Percentiles rank a stretch among this genome's conserved stretches.
Conservation (phyloP, 2,113 vertebrate species). For the Martes martes region DNA sequence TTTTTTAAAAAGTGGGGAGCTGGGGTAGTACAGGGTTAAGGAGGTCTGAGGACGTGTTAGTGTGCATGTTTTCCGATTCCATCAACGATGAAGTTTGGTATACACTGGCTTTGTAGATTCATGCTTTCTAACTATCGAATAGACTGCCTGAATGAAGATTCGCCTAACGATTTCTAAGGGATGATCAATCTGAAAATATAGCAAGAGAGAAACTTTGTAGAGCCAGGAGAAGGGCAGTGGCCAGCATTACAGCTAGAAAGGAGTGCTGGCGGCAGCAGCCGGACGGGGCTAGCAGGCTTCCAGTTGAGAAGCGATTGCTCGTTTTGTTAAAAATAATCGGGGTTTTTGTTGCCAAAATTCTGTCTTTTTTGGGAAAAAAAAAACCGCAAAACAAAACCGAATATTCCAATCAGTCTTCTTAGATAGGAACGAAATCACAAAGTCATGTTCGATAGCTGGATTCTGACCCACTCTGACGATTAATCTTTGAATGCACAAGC, state of each 20-base stretch:
- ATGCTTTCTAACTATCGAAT: not conserved
- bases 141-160: not conserved
- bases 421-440: not conserved
- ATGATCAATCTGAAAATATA: not conserved
- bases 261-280: not conserved
- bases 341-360: not conserved
- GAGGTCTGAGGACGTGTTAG: not conserved
- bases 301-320: not conserved
- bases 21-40: not conserved
- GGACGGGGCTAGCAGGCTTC: not conserved
- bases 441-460: not conserved
- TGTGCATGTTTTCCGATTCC: not conserved
- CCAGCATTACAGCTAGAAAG: not conserved
- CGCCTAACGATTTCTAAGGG: not conserved
- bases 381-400: not conserved
- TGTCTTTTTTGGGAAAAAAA: not conserved
- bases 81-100: not conserved
- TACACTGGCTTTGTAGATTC: not conserved
- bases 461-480: not conserved
- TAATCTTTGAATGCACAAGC: not conserved
- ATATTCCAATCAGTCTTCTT: not conserved
- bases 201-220: not conserved
- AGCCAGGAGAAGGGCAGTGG: not conserved
- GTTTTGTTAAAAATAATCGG: not conserved
- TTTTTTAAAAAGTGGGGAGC: not conserved